phyloP scores from a whole-genome alignment of 2,113 vertebrate genomes.

The Heterotilapia buettikoferi region DNA sequence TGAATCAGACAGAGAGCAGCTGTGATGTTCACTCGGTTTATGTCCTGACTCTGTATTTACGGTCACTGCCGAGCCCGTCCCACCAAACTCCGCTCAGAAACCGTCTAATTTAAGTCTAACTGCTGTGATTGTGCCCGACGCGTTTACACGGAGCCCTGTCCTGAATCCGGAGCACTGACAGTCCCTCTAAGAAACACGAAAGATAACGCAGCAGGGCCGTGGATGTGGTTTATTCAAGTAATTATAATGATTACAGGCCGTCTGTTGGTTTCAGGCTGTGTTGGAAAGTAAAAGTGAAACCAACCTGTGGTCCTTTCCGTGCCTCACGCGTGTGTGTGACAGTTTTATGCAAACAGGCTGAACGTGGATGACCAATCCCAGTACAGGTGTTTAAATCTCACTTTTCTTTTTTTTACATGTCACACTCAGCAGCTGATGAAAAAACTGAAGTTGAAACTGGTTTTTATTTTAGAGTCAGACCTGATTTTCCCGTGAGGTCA shows the following conservation, averaged over 20 bases:
- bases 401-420: background rate
- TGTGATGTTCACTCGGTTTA: background rate
- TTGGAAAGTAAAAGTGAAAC: background rate
- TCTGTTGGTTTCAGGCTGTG: background rate
- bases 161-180: background rate
- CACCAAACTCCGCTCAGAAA: background rate
- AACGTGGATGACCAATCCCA: accelerated
- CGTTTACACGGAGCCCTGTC: background rate
- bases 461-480: background rate
- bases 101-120: background rate
- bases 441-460: background rate
- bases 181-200: background rate
- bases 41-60: background rate
- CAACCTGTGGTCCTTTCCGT: background rate
- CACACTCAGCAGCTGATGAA: background rate
- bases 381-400: background rate
- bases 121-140: background rate
- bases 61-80: background rate
- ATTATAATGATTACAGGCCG: background rate
- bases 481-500: background rate
- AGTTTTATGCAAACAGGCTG: background rate
- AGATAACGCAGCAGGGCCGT: background rate
- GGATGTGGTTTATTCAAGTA: background rate
- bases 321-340: accelerated
- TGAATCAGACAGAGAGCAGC: background rate